Evolutionary conservation across 1,140 invertebrate species (phyloP), one percentile per base, ranked within the genome.

Genomic region (Drosophila bipectinata): DNA sequence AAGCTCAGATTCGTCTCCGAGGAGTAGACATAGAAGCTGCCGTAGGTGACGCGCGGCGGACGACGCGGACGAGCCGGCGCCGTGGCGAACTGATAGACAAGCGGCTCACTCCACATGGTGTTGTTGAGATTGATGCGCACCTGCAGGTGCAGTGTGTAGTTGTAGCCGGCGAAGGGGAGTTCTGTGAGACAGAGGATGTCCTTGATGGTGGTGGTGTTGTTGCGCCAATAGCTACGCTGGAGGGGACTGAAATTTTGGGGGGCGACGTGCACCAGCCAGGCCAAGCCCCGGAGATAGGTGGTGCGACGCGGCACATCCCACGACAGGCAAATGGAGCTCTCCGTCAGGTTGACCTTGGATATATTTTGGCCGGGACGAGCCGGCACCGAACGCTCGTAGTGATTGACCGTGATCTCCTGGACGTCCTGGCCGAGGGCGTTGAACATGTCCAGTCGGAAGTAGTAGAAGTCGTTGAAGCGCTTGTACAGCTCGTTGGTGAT

Each of bases 1-100:
- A 89, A 55, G 49, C 74, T 69, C 4, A 89, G 26, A 15, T 68
- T 49, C 21, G 52, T 24, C 24, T 78, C 72, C 28, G 85, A 75
- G 5, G 85, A 84, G 44, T 85, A 72, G 1, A 90, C 68, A 24
- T 89, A 89, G 48, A 85, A 90, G 55, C 85, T 85, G 48, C 85
- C 85, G 3, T 81, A 75, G 52, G 80, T 83, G 14, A 90, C 51
- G 15, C 68, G 60, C 0, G 85, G 85, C 28, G 85, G 85, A 1
- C 85, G 73, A 8, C 71, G 66, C 0, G 85, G 85, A 1, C 57
- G 62, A 12, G 77, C 77, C 12, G 81, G 26, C 0, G 39, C 61
- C 3, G 85, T 89, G 8, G 64, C 45, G 14, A 90, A 90, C 6
- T 34, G 14, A 21, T 76, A 79, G 5, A 39, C 32, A 3, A 90